phyloP scores from a whole-genome alignment of 2,797 vertebrate genomes.

The Xerus rutilus region DNA sequence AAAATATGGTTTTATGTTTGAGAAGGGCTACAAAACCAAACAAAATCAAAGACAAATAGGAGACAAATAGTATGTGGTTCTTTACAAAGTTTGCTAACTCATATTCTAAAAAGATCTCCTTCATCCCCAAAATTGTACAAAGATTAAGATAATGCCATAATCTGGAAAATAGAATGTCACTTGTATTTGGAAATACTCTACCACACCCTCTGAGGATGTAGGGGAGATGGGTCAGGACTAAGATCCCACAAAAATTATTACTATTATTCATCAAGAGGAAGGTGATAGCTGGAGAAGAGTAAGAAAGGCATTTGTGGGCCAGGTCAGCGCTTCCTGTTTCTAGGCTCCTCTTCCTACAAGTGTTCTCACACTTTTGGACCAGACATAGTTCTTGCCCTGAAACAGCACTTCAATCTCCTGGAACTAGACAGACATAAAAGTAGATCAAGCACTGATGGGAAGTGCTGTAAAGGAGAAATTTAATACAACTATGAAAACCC shows the following conservation, averaged over 20 bases:
- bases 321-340: not conserved
- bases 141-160: not conserved
- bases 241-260: not conserved
- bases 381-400: not conserved
- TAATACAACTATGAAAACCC: not conserved
- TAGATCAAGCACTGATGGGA: not conserved
- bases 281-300: not conserved
- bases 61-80: not conserved
- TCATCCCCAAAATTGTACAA: not conserved
- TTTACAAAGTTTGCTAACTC: not conserved
- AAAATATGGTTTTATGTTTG: constrained; percentile 1
- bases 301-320: not conserved
- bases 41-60: not conserved
- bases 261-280: constrained; percentile 16
- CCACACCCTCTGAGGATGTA: not conserved
- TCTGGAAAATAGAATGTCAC: not conserved
- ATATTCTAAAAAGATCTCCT: not conserved
- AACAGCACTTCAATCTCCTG: not conserved
- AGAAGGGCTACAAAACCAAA: not conserved
- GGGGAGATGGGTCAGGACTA: not conserved
- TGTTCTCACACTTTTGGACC: not conserved
- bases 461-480: not conserved
- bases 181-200: not conserved
- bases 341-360: not conserved
- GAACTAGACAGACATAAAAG: not conserved